These are phyloP conservation scores for Chaitophorus viminalis DNA, from an alignment of 2,888 invertebrate species.

Conservation along the genomic window DNA sequence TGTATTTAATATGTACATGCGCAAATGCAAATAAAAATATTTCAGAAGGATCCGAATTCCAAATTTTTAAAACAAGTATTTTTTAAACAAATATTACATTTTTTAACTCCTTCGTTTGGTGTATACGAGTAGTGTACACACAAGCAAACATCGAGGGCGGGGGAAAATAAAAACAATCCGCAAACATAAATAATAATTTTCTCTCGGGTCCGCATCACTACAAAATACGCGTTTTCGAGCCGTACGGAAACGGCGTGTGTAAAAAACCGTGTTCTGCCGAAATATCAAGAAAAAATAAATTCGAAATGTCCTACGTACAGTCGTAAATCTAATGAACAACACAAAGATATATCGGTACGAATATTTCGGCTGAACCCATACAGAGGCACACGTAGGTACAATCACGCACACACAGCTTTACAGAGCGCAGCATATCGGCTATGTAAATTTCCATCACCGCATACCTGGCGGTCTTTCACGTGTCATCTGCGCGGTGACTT, in stretches of 20 bases:
- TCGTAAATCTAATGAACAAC: constrained; percentile 38
- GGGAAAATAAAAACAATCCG: neutral
- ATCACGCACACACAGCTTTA: neutral
- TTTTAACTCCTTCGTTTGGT: too few species aligned
- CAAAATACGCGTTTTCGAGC: neutral
- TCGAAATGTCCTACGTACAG: neutral
- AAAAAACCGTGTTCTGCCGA: neutral
- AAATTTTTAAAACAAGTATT: too few species aligned
- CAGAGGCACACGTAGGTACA: neutral
- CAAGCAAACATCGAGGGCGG: neutral
- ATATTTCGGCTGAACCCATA: neutral
- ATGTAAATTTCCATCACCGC: constrained; percentile 7
- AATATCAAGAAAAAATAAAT: constrained; percentile 7
- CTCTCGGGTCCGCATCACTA: neutral
- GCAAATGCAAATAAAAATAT: too few species aligned
- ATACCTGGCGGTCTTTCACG: constrained; percentile 39
- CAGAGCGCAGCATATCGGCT: neutral
- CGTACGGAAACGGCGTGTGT: neutral
- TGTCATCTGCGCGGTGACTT: constrained; percentile 28
- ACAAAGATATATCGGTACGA: constrained; percentile 4
- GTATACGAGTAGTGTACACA: neutral
- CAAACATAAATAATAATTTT: neutral
- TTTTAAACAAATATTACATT: too few species aligned
- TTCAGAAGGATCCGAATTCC: too few species aligned
- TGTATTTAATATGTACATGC: too few species aligned